Base-by-base conservation (phyloP, 1,140 invertebrate species). In the Bactericera cockerelli region DNA sequence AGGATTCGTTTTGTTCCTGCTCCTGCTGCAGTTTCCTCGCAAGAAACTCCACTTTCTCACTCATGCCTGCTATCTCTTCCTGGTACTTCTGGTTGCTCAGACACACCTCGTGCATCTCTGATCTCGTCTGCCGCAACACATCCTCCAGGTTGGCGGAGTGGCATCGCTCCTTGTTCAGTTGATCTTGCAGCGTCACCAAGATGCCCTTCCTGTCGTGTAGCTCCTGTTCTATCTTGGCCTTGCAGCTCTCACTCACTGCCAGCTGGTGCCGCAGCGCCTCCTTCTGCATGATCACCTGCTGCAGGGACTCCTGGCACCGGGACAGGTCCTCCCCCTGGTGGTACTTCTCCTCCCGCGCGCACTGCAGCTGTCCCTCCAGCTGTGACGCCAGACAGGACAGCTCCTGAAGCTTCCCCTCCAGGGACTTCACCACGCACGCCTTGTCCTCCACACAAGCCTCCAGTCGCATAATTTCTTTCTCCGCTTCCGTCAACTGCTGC, bases 381-480 rank as follows among this genome's bases (percentile, higher is more conserved):
- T 49, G 42, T 19, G 42, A 16, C 22, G 42, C 19, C 22, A 49
- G 42, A 49, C 42, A 49, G 22, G 42, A 49, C 22, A 49, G n/a
- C 42, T 49, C 42, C 22, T 49, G 42, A 16, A 49, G 42, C n/a
- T 49, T 49, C n/a, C 42, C 42, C 19, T 49, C 42, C 42, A 49
- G 19, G n/a, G 42, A 49, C 19, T 49, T 49, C 4, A 49, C 19
- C n/a, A 22, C 22, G 19, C 42, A 49, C n/a, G 6, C 42, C 22
- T 49, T 49, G 42, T 49, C 42, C n/a, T 49, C 8, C 4, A 22
- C n/a, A 22, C 42, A 19, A 16, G 42, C 42, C 19, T 49, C 42
- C 42, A 49, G n/a, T 4, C 42, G n/a, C 42, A 49, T 49, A n/a
- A 49, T 49, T 49, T 49, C 42, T 16, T 49, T 49, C 42, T 49